phyloP scores from a whole-genome alignment of 2,113 vertebrate species.

The Petrocephalus zakoni region DNA sequence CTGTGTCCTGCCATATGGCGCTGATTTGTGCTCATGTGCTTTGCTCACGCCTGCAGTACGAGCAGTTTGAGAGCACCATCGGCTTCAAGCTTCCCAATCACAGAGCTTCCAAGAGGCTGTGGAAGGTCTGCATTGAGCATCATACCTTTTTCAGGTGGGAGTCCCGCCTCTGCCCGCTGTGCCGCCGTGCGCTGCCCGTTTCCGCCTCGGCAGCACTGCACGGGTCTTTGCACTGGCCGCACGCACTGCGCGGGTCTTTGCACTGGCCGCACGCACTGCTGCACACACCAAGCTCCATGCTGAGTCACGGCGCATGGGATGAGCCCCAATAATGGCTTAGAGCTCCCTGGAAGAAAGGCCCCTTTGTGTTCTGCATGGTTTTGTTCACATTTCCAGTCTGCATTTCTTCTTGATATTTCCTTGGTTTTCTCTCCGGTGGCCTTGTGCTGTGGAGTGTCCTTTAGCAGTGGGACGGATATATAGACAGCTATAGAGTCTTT shows the following conservation, averaged over 20 bases:
- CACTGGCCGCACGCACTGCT: neutral
- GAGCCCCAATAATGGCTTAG: neutral
- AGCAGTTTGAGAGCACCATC: conserved; percentile 98
- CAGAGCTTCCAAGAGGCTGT: conserved; percentile 90
- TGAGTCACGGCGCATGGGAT: neutral
- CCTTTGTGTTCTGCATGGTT: neutral
- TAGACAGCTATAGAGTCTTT: neutral
- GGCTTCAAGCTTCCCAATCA: conserved; percentile 98
- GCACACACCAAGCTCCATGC: neutral
- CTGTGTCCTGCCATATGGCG: neutral
- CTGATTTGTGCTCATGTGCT: conserved; percentile 17
- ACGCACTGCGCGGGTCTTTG: neutral
- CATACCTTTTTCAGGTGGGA: conserved; percentile 97
- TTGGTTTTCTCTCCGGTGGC: neutral
- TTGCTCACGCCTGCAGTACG: conserved; percentile 68
- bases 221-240: neutral
- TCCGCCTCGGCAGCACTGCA: neutral
- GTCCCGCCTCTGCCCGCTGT: too few relatives aligned
- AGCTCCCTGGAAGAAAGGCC: neutral
- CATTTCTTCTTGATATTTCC: neutral
- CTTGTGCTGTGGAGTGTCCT: too few relatives aligned
- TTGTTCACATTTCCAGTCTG: neutral
- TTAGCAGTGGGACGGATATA: neutral
- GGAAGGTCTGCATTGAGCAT: conserved; percentile 99
- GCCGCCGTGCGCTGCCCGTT: neutral